Evolutionary conservation across 2,797 vertebrate genomes (phyloP), one percentile per base, ranked within the genome.

Genomic region (Sebastes baramenuke): DNA sequence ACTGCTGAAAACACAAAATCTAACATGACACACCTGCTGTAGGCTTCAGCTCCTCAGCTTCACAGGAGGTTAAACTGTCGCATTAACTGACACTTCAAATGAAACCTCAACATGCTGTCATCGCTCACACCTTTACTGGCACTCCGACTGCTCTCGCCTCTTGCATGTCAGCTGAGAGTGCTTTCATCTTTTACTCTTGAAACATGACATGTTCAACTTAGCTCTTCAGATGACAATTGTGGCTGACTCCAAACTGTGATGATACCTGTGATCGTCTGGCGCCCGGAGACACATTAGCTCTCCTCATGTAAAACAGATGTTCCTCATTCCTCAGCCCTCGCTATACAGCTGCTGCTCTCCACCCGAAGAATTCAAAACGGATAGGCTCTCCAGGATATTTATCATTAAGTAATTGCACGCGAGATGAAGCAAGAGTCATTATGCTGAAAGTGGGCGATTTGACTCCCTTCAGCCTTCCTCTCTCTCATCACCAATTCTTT

Each of bases 221-320:
- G 42, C 42, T 46, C 42, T 46, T 46, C 42, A 46, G 42, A 46
- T 46, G 42, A 46, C 42, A 46, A 18, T 46, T 18, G 42, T 18
- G 42, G 25, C 58, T 30, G 61, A 71, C 65, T 76, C 67, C 46
- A 64, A 22, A 61, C 67, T 12, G 34, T 27, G 54, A 29, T 20
- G 54, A 29, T 22, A 29, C 73, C 58, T 71, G 74, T 58, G 87
- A 76, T 86, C 75, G 14, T 52, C 62, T 8, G 52, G 66, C 0
- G 42, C 80, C 49, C 67, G n/a, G 56, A 52, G 68, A 85, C 59
- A 81, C 88, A 77, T 80, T 85, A 79, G 42, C 74, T 73, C 58
- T 87, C 79, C 7, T 83, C 82, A 61, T 89, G 88, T 86, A 65
- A 82, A 86, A 79, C 88, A 86, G 85, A 91, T 87, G 88, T 86